Evolutionary conservation across 2,797 vertebrate genomes (phyloP), one percentile per base, ranked within the genome.

Genomic region (Falco berigora): DNA sequence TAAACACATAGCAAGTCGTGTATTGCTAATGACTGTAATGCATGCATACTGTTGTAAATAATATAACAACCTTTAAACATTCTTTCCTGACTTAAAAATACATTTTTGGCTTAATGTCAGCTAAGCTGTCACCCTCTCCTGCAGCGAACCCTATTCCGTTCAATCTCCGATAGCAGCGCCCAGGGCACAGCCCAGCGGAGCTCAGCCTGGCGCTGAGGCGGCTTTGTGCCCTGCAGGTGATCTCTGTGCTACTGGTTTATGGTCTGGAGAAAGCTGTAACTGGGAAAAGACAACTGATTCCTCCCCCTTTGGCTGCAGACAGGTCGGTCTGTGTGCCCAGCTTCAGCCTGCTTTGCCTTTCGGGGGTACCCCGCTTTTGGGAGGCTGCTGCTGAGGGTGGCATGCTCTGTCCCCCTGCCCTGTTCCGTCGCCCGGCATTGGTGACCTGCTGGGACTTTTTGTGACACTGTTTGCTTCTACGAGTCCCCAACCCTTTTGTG

Each of bases 391-490:
- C 61, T 47, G 49, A 13, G 5, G 23, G 28, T 4, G 3, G 24
- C 5, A 2, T 2, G 12, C 32, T 28, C 32, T 44, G 1, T n/a
- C 27, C 1, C 36, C 52, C 36, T 16, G 42, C 42, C 42, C 42
- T 44, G 42, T 4, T 42, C 42, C 17, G 4, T 42, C 42, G 42
- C 17, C 42, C 16, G 7, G 42, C 42, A 17, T 15, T 42, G 42
- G 42, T 44, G 42, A 16, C 42, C 17, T 11, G 34, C 32, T 8
- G 2, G 16, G 23, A 6, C 8, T 69, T 79, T 42, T 25, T 55
- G 19, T 32, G 52, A 40, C 1, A 1, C 4, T 24, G 0, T 38
- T 49, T 49, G 44, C 30, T 58, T 75, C n/a, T 40, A 0, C 0
- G 32, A 32, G 19, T 14, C 16, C 36, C 47, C 73, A 38, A 2